Base-by-base conservation (phyloP, 2,113 vertebrate species). In the Anthoscopus minutus region DNA sequence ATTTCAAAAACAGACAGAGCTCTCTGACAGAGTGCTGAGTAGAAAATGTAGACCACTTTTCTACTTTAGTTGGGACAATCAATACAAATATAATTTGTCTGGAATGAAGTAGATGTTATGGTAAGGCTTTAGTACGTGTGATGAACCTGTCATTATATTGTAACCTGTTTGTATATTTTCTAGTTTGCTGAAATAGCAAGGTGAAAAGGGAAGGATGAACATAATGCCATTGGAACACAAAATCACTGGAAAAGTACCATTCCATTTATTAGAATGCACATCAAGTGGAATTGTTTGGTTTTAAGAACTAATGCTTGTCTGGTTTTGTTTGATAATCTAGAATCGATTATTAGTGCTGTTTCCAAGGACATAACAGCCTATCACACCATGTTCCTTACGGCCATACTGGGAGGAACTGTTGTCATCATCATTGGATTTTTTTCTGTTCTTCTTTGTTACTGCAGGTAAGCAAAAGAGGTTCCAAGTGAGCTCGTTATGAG, bases 401-500 rank as follows among this genome's bases (percentile, higher is more conserved):
- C 98, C 93, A 98, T 99, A 86, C 96, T 99, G 95, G 99, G 98
- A 96, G 99, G 98, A 73, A 99, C 98, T 27, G 93, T 99, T 48
- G 94, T 98, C 70, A 97, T 99, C n/a, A 97, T 99, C 67, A 81
- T 99, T 58, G 99, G 98, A 70, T 98, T 99, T 95, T 98, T 99
- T 76, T 97, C 98, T 88, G 95, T 99, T 91, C 97, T 99, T 65
- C 97, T 99, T 90, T 99, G 99, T 97, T 99, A 99, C 88, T 99
- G 99, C 98, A 98, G 99, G 99, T 99, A 98, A 98, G 98, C 91
- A 38, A 77, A 66, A 47, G 28, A 47, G 50, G 10, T 44, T 88
- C 10, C 62, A 54, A n/a, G 33, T n/a, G 25, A 56, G 20, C n/a
- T 94, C 9, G 23, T 40, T 27, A 11, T 69, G 16, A 69, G 21